Base-by-base conservation (phyloP, 2,797 vertebrate genomes). In the Prunella strophiata region DNA sequence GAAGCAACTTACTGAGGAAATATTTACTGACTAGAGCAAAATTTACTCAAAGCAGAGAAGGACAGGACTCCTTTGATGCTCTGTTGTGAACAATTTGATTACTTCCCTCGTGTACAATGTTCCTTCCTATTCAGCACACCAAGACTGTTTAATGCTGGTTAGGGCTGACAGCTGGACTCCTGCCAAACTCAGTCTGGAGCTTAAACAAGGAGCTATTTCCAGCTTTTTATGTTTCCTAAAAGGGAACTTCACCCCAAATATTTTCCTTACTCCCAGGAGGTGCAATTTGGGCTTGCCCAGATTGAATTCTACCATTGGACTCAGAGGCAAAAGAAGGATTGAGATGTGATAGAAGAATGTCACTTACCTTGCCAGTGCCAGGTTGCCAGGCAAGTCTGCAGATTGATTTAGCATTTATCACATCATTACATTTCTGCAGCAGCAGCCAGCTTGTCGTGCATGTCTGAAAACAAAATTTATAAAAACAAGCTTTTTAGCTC, bases 321-420 rank as follows among this genome's bases (percentile, higher is more conserved):
- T 66, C 19, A 6, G 47, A 77, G 38, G 83, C 26, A 94, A 65
- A 48, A 40, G 32, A 34, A 85, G 47, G 67, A 85, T 81, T 48
- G 77, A 92, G 89, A 84, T 20, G 61, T 78, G 93, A 79, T 30
- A 43, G 88, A 88, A 36, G 14, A 48, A 21, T 6, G 34, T 50
- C 65, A 81, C 91, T 96, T 94, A 99, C 99, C 98, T 98, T 98
- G 36, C 98, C 99, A 13, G 78, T 91, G 61, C 83, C 79, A 5
- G 99, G 99, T 89, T 99, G 99, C 98, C 99, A 99, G 59, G 98
- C 97, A 76, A 99, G 98, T 47, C 99, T 98, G 96, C 99, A 99
- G 94, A 99, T 98, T 73, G 99, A 99, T 96, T 98, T 98, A n/a
- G 99, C 98, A 63, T 98, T 99, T 87, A 98, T 97, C 93, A 99